Base-by-base conservation (phyloP, 2,113 vertebrate genomes). In the Xenus cinereus region DNA sequence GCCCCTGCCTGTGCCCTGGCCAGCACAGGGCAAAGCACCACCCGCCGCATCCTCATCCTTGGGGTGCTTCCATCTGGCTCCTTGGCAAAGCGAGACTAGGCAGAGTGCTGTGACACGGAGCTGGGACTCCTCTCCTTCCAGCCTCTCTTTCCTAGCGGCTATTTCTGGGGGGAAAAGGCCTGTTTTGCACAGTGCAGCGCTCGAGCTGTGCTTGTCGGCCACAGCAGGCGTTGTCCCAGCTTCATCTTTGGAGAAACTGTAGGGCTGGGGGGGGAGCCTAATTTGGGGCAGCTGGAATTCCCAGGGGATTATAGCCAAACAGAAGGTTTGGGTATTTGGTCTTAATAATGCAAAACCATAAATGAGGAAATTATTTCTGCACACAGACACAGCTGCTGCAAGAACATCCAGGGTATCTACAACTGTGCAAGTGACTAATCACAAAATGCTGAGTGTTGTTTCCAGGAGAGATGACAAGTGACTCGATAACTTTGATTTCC, bases 401-500 rank as follows among this genome's bases (percentile, higher is more conserved):
- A 78, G 83, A 87, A 39, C 43, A 64, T 8, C 46, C 50, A 81
- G 35, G 33, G 24, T 67, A 43, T 43, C 67, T 75, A 81, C 35
- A 62, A 14, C 30, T 56, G 8, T 39, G 56, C 82, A 63, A 92
- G 78, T 69, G 39, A 59, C 71, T 75, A 43, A 68, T 80, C 46
- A 63, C 24, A 30, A 89, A 66, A 41, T 93, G 68, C 33, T 86
- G n/a, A 85, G 74, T 63, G 27, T 14, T 72, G 12, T 77, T 80
- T 80, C 6, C 59, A 77, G 83, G 59, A 87, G 62, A 83, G 64
- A 92, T 94, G 75, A 96, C 63, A 74, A 80, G 48, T 88, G 73
- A 92, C 73, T n/a, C 66, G 87, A 64, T 92, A 73, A 89, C 97
- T 96, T 86, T 97, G 72, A 96, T 85, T 95, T 96, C 53, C 90